These are phyloP conservation scores for Vanessa cardui DNA, from an alignment of 2,888 invertebrate genomes.

Conservation along the genomic window DNA sequence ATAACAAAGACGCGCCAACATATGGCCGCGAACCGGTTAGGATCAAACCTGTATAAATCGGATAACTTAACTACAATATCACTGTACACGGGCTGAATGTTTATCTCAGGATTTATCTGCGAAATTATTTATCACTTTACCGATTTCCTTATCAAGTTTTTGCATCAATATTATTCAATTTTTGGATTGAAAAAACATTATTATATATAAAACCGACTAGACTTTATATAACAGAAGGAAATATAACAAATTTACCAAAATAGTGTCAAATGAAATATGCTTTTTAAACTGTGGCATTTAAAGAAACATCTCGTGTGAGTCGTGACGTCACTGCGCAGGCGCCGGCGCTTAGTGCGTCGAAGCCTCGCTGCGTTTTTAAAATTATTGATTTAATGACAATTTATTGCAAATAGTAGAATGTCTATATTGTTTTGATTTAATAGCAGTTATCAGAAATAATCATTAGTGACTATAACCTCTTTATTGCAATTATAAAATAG, in stretches of 20 bases:
- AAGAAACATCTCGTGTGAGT: conserved; percentile 42
- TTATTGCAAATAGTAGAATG: conserved; percentile 21
- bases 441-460: background rate
- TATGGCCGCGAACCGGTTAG: conserved; percentile 62
- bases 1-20: conserved; percentile 45
- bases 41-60: conserved; percentile 32
- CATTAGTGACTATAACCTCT: background rate
- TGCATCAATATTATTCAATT: background rate
- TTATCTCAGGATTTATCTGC: conserved; percentile 37
- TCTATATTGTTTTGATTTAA: background rate
- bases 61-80: conserved; percentile 23
- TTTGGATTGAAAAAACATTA: background rate
- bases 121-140: conserved; percentile 20
- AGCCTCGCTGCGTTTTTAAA: conserved; percentile 21
- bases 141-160: background rate
- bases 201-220: background rate
- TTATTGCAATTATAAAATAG: conserved; percentile 5
- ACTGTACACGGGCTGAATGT: conserved; percentile 33
- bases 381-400: conserved; percentile 30
- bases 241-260: background rate
- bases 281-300: conserved; percentile 20
- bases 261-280: no score
- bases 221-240: background rate
- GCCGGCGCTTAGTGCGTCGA: conserved; percentile 64
- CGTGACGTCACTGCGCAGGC: conserved; percentile 52